These are phyloP conservation scores for Vanessa atalanta DNA, from an alignment of 1,140 invertebrate species.

Conservation along the genomic window DNA sequence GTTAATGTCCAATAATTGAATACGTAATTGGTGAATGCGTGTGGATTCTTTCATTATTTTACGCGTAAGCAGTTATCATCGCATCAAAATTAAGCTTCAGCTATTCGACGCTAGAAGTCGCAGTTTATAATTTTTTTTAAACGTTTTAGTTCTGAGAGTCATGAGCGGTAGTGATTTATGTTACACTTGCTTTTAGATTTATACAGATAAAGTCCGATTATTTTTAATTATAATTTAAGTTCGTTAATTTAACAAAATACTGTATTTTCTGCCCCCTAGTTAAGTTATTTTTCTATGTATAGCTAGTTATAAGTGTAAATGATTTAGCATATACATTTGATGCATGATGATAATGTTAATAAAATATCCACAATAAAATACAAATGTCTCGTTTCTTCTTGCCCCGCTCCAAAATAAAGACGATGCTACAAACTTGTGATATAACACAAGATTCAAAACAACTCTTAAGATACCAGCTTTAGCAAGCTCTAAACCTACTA, in stretches of 20 bases:
- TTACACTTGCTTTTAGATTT: slow-evolving; percentile 74
- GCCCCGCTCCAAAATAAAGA: background rate
- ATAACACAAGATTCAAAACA: no score
- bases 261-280: slow-evolving; percentile 79
- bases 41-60: slow-evolving; percentile 32
- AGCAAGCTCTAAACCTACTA: no score
- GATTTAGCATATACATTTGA: slow-evolving; percentile 80
- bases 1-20: slow-evolving; percentile 63
- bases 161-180: slow-evolving; percentile 68
- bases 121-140: slow-evolving; percentile 36
- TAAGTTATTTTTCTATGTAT: slow-evolving; percentile 81
- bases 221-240: slow-evolving; percentile 75
- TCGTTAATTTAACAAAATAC: slow-evolving; percentile 78
- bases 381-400: slow-evolving; percentile 56
- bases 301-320: slow-evolving; percentile 81
- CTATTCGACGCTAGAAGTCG: slow-evolving; percentile 8
- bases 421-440: no score
- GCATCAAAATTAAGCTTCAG: slow-evolving; percentile 18
- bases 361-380: slow-evolving; percentile 80
- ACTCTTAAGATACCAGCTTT: no score
- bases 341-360: slow-evolving; percentile 81
- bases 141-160: slow-evolving; percentile 71
- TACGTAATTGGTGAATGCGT: slow-evolving; percentile 57
- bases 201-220: slow-evolving; percentile 73
- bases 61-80: slow-evolving; percentile 11